Base-by-base conservation (phyloP, 2,888 invertebrate genomes). In the Marasmarcha lunaedactyla region DNA sequence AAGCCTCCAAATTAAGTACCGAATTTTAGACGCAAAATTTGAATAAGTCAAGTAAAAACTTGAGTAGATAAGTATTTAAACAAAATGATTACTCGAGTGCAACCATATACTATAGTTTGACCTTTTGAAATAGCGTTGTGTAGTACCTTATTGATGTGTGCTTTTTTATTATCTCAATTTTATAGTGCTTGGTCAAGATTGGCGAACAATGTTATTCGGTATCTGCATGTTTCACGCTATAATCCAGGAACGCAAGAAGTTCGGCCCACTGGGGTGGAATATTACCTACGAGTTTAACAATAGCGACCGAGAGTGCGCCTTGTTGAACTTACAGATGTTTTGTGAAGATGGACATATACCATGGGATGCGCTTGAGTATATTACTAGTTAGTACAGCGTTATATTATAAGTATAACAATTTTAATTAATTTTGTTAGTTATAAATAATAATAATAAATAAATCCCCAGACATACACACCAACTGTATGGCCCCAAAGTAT, bases 201-300 rank as follows among this genome's bases (percentile, higher is more conserved):
- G 92, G 92, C 87, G 90, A 3, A 85, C 87, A 2, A 89, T 93
- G 85, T 69, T 93, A 3, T 92, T 93, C 56, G 93, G 93, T 0
- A 68, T 93, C 34, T 95, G 95, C 62, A 94, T 97, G 86, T 97
- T 97, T 67, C 97, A 97, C 70, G 95, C 93, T 0, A 88, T 96
- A 15, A 89, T 96, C n/a, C 92, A 95, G 64, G 97, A 97, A 63
- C 85, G 97, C 34, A 90, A 94, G 50, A 96, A 95, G 63, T 97
- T 95, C 64, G 97, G 97, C 0, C 92, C 97, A 0, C 66, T 88
- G 1, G 97, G 97, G 0, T 97, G 96, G 95, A 97, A 97, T 66
- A 95, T 95, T 44, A 86, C 90, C 0, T 97, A 97, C 58, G 95
- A 95, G 60, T 97, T 97, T 65, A 96, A 92, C 63, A 94, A 95